Percentiles rank a stretch among this genome's conserved stretches.
Evolutionary conservation across 1,140 invertebrate genomes (phyloP).

Genomic region (Orius insidiosus): DNA sequence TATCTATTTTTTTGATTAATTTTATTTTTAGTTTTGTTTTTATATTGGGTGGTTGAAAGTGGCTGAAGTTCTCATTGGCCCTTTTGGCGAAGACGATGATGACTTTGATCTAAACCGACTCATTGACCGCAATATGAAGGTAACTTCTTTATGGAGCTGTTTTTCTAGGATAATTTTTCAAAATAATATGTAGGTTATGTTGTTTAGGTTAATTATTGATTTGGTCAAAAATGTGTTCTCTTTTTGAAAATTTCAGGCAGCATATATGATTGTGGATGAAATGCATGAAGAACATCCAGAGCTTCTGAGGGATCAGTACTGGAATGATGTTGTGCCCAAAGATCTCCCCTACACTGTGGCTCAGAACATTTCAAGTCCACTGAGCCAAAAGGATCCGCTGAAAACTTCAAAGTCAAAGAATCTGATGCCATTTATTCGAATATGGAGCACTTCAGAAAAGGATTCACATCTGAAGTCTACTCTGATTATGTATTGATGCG

Average conservation of each 20-base stretch:
- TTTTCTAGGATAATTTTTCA: too few species aligned
- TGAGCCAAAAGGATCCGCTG: constrained; percentile 68
- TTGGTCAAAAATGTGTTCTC: too few species aligned
- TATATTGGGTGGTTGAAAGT: constrained; percentile 43
- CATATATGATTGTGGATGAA: constrained; percentile 74
- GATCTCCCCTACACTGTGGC: constrained; percentile 72
- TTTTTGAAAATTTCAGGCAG: constrained; percentile 41
- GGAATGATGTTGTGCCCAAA: constrained; percentile 76
- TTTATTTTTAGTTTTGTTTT: constrained; percentile 35
- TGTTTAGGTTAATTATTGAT: too few species aligned
- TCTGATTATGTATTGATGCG: constrained; percentile 29
- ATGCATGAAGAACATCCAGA: constrained; percentile 77
- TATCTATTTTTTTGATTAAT: too few species aligned
- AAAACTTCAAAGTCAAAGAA: constrained; percentile 66
- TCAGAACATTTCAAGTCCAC: constrained; percentile 62
- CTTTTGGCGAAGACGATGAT: constrained; percentile 63
- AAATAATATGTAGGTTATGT: too few species aligned
- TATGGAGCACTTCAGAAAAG: constrained; percentile 33
- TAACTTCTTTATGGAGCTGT: too few species aligned
- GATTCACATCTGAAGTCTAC: constrained; percentile 53
- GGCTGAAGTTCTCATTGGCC: constrained; percentile 31
- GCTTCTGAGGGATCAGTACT: constrained; percentile 64
- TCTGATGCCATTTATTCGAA: constrained; percentile 67
- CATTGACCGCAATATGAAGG: constrained; percentile 35
- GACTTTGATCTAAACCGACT: constrained; percentile 50